Evolutionary conservation across 2,113 vertebrate species (phyloP).

Genomic region (Malurus cyaneus): DNA sequence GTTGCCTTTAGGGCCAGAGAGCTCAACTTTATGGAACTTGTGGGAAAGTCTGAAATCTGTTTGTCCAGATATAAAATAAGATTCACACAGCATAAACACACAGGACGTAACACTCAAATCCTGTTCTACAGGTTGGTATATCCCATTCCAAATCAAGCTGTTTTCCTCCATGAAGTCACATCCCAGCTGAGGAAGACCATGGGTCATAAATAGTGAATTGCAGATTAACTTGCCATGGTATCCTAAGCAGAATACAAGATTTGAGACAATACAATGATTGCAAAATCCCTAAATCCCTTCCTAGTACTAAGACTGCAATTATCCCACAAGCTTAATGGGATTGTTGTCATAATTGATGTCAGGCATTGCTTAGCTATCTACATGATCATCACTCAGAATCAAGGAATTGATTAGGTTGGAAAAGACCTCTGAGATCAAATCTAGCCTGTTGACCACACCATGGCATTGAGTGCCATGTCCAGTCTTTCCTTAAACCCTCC

Average conservation of each 20-base stretch:
- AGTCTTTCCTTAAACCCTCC: neutral
- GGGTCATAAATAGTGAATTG: neutral
- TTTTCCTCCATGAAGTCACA: neutral
- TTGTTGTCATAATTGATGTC: neutral
- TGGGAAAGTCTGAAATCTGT: neutral
- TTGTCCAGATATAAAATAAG: neutral
- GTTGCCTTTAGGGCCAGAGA: neutral
- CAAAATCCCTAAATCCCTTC: slow-evolving; percentile 10
- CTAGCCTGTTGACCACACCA: neutral
- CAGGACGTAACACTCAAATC: neutral
- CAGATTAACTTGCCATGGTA: neutral
- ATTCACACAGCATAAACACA: neutral
- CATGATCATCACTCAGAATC: neutral
- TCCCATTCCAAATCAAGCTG: neutral
- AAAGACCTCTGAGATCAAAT: neutral
- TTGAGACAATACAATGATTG: neutral
- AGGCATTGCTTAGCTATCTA: neutral
- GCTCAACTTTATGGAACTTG: neutral
- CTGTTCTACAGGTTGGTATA: neutral
- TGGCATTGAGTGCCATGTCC: fast-evolving
- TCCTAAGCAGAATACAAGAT: neutral
- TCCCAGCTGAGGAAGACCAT: neutral
- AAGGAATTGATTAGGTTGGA: neutral
- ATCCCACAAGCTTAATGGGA: neutral
- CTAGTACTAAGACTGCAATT: neutral